A percentile compares a stretch with the other conserved stretches of the same genome.
phyloP scores from a whole-genome alignment of 2,797 vertebrate species.

The Erpetoichthys calabaricus region DNA sequence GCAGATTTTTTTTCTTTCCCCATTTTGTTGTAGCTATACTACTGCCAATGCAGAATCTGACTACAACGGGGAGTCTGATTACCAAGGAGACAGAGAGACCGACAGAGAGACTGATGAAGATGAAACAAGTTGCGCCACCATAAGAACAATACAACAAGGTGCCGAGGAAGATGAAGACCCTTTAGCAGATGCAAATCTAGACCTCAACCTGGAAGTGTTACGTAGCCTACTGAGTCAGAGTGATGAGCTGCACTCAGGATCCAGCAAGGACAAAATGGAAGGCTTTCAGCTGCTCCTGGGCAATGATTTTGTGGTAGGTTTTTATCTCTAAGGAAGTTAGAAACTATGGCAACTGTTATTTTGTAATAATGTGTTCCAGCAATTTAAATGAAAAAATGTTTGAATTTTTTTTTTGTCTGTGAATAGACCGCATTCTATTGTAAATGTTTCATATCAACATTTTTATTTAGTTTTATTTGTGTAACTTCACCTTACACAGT shows the following conservation, averaged over 20 bases:
- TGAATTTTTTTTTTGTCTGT: no score
- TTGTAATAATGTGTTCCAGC: no score
- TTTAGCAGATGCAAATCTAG: slow-evolving; percentile 15
- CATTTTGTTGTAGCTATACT: slow-evolving; percentile 51
- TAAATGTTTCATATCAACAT: no score
- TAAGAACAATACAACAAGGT: slow-evolving; percentile 53
- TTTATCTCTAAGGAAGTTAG: no score
- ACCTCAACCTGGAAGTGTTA: slow-evolving; percentile 41
- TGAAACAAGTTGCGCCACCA: slow-evolving; percentile 72
- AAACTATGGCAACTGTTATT: no score
- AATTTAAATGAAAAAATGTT: no score
- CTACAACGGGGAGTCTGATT: slow-evolving; percentile 68
- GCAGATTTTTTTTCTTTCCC: slow-evolving; percentile 5
- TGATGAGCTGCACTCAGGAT: slow-evolving; percentile 61
- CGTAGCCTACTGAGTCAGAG: slow-evolving; percentile 64
- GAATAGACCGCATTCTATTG: no score
- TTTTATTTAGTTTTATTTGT: no score
- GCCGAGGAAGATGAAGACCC: slow-evolving; percentile 46
- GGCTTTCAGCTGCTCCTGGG: slow-evolving; percentile 69
- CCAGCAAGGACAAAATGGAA: slow-evolving; percentile 48
- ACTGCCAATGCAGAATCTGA: slow-evolving; percentile 87
- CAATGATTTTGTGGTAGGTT: slow-evolving; percentile 65
- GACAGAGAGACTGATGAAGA: slow-evolving; percentile 42
- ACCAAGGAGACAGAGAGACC: slow-evolving; percentile 53
- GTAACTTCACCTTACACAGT: no score